Conservation (phyloP, 2,888 invertebrate species). For the Smittia aterrima region DNA sequence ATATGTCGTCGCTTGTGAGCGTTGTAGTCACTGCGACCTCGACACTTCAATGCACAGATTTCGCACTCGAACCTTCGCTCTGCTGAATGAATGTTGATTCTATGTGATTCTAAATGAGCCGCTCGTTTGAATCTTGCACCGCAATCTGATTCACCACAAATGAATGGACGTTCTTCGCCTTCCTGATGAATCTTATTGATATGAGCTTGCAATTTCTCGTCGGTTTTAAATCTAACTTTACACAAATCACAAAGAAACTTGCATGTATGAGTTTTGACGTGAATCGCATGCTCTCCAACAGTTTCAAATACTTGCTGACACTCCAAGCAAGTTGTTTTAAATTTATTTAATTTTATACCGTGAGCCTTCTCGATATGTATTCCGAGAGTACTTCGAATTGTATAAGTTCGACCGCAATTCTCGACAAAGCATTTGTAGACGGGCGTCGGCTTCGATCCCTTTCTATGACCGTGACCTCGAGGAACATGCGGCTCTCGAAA, state of each 20-base stretch:
- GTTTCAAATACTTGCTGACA: conserved; percentile 15
- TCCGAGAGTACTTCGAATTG: neutral
- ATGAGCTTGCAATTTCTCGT: conserved; percentile 16
- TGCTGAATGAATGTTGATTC: conserved; percentile 1
- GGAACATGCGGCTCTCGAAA: neutral
- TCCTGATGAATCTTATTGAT: neutral
- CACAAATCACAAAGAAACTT: conserved; percentile 21
- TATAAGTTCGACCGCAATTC: neutral
- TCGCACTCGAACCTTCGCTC: too few relatives aligned
- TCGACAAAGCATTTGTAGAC: conserved; percentile 22
- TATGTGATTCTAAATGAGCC: conserved; percentile 9
- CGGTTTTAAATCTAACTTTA: conserved; percentile 27
- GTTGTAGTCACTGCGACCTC: too few relatives aligned
- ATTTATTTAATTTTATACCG: conserved; percentile 1
- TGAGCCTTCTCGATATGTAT: conserved; percentile 18
- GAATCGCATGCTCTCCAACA: conserved; percentile 12
- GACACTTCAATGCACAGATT: too few relatives aligned
- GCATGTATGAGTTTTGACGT: conserved; percentile 28
- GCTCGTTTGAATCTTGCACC: conserved; percentile 24
- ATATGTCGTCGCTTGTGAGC: too few relatives aligned
- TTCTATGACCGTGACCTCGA: neutral
- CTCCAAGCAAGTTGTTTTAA: conserved; percentile 19
- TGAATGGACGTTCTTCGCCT: conserved; percentile 21
- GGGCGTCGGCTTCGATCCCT: neutral
- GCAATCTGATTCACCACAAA: neutral